Evolutionary conservation across 37 sponge, comb jelly and placozoan genomes (phyloP), one percentile per base, ranked within the genome.

Genomic region (Mnemiopsis leidyi): DNA sequence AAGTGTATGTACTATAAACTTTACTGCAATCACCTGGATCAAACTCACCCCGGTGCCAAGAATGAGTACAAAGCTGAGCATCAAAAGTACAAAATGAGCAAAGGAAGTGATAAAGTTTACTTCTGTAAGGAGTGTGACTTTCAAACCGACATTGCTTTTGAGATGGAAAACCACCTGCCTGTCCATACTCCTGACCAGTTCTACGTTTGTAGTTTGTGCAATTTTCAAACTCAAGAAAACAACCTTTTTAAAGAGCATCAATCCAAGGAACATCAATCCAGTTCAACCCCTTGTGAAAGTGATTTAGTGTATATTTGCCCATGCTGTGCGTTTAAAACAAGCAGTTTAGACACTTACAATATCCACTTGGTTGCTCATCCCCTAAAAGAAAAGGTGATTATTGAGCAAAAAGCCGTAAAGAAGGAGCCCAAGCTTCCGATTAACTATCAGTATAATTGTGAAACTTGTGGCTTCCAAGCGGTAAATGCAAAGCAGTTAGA

Each of bases 1-100:
- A 77, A 77, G 32, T 77, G 79, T 32, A 77, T 77, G 79, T 77
- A 77, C 18, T 77, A 77, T 20, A 77, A 77, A 32, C 35, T 77
- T 21, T 77, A 77, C 33, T 77, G 79, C 36, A 77, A 77, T 32
- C 79, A 77, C 32, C 16, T 77, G 20, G 79, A 77, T 2, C 32
- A 32, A 18, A 13, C 36, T 31, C 79, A 77, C 32, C 79, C 79
- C 16, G 79, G 36, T 13, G 35, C 79, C 1, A 77, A 34, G 32
- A 77, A 77, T 77, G 79, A 77, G 32, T 77, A 77, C 32, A 20
- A 77, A 32, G 35, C 34, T 31, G 79, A 77, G 33, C 79, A 77
- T 32, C 36, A 77, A 28, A 77, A 77, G 35, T 9, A 77, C 9
- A 77, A 32, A 20, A 33, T 77, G 36, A 77, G 79, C 18, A 77